Percentiles rank a stretch among this genome's conserved stretches.
phyloP scores from a whole-genome alignment of 2,797 vertebrate species.

The Florisuga fusca region DNA sequence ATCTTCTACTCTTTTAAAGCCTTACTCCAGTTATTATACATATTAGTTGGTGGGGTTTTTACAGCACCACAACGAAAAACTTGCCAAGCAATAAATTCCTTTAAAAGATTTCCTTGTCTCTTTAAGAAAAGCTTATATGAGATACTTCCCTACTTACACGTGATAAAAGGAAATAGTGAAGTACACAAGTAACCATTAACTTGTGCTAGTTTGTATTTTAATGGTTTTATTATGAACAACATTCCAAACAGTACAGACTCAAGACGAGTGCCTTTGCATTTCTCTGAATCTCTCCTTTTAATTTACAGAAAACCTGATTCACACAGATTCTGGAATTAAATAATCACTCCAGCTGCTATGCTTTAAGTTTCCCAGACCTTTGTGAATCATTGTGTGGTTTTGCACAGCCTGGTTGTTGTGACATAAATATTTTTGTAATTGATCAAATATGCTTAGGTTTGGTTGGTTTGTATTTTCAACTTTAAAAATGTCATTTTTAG shows the following conservation, averaged over 20 bases:
- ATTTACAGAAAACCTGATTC: conserved; percentile 72
- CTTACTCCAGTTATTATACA: conserved; percentile 30
- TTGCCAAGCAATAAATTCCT: conserved; percentile 62
- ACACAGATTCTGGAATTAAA: conserved; percentile 59
- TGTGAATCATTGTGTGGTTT: conserved; percentile 74
- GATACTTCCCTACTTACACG: conserved; percentile 54
- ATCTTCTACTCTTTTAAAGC: conserved; percentile 61
- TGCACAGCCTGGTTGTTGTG: conserved; percentile 63
- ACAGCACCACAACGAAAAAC: conserved; percentile 46
- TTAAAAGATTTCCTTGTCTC: conserved; percentile 65
- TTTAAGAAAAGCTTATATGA: conserved; percentile 63
- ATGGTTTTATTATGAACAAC: conserved; percentile 30
- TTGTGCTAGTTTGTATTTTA: conserved; percentile 44
- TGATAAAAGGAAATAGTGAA: conserved; percentile 57
- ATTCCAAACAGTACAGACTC: conserved; percentile 10
- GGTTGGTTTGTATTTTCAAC: conserved; percentile 55
- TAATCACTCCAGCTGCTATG: conserved; percentile 62
- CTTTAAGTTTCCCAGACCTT: conserved; percentile 66
- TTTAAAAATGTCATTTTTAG: conserved; percentile 1
- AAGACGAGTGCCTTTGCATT: conserved; percentile 8
- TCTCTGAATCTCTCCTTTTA: conserved; percentile 43
- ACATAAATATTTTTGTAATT: conserved; percentile 66
- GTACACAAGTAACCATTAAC: conserved; percentile 52
- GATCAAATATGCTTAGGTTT: conserved; percentile 64
- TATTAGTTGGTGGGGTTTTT: conserved; percentile 51